A percentile compares a stretch with the other conserved stretches of the same genome.
phyloP scores from a whole-genome alignment of 1,140 invertebrate genomes.

The Drosophila melanogaster region Release_6_plus_ISO1_MT NT_037436.4:21008501-21009000 shows the following conservation, averaged over 20 bases:
- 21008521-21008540: conserved; percentile 15
- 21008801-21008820: conserved; percentile 4
- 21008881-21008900: conserved; percentile 63
- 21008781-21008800: conserved; percentile 8
- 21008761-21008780: no score
- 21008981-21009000: conserved; percentile 35
- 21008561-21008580: background rate
- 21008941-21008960: conserved; percentile 81
- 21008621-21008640: no score
- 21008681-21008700: no score
- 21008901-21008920: conserved; percentile 77
- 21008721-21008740: no score
- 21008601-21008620: no score
- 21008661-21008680: no score
- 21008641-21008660: no score
- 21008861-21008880: conserved; percentile 46
- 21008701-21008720: no score
- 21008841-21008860: conserved; percentile 52
- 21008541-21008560: background rate
- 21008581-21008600: no score
- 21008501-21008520: conserved; percentile 32
- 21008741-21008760: no score
- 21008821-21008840: conserved; percentile 19
- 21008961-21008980: conserved; percentile 84
- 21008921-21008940: conserved; percentile 39